Conservation (phyloP, 2,888 invertebrate species). For the Galeruca laticollis region DNA sequence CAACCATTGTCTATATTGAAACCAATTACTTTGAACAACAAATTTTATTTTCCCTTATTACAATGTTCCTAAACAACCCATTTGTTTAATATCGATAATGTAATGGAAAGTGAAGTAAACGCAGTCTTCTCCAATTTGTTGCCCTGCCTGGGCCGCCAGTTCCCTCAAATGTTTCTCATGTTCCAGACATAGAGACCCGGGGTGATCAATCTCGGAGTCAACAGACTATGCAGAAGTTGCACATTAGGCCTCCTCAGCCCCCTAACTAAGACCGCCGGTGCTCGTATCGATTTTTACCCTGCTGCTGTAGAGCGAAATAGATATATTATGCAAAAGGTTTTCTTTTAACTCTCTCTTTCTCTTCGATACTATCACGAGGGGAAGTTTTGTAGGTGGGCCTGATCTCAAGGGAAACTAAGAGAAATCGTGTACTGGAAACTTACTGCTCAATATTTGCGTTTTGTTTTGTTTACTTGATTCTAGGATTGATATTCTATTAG, state of each 20-base stretch:
- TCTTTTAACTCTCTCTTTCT: slow-evolving; percentile 34
- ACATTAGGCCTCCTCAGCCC: slow-evolving; percentile 22
- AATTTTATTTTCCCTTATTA: not conserved
- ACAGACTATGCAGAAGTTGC: slow-evolving; percentile 32
- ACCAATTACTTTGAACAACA: not conserved
- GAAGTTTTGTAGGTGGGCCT: not conserved
- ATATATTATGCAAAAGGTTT: slow-evolving; percentile 5
- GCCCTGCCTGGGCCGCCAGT: slow-evolving; percentile 6
- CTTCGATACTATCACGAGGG: slow-evolving; percentile 18
- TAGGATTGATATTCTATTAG: slow-evolving; percentile 14
- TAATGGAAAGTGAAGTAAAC: slow-evolving; percentile 10
- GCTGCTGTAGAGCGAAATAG: slow-evolving; percentile 16
- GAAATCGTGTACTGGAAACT: slow-evolving; percentile 24
- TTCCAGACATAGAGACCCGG: slow-evolving; percentile 26
- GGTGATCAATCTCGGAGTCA: slow-evolving; percentile 34
- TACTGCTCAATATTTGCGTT: slow-evolving; percentile 22
- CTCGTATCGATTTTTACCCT: slow-evolving; percentile 29
- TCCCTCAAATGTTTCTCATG: slow-evolving; percentile 19
- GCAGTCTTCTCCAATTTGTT: slow-evolving; percentile 8
- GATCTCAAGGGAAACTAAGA: slow-evolving; percentile 10
- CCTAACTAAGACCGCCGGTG: slow-evolving; percentile 23
- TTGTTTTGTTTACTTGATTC: slow-evolving; percentile 32
- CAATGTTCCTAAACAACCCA: not conserved
- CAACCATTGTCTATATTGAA: no score
- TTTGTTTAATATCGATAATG: not conserved